phyloP scores from a whole-genome alignment of 2,888 invertebrate species.

The Drosophila pullipes region DNA sequence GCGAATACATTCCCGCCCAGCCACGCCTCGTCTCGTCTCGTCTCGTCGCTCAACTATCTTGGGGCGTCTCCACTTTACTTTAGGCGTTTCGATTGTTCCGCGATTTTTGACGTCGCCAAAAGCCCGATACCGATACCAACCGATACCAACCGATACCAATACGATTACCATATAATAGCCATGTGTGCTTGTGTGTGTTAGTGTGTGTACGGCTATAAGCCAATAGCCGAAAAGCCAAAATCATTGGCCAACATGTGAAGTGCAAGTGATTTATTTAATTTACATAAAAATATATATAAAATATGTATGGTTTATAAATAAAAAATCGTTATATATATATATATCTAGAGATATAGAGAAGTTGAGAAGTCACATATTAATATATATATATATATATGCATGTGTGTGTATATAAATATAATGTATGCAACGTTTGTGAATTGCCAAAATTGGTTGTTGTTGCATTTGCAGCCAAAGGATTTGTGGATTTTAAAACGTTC shows the following conservation, averaged over 20 bases:
- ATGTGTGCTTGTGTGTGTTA: slow-evolving; percentile 23
- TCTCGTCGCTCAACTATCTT: slow-evolving; percentile 7
- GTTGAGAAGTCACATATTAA: slow-evolving; percentile 14
- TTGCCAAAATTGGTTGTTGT: slow-evolving; percentile 80
- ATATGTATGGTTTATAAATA: not conserved
- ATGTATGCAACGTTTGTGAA: slow-evolving; percentile 78
- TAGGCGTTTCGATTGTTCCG: slow-evolving; percentile 40
- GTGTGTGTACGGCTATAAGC: slow-evolving; percentile 42
- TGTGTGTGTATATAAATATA: slow-evolving; percentile 54
- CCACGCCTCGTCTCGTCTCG: not conserved
- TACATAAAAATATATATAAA: slow-evolving; percentile 18
- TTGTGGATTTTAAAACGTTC: slow-evolving; percentile 78
- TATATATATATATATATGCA: slow-evolving; percentile 36
- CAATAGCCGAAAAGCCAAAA: slow-evolving; percentile 29
- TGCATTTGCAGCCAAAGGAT: slow-evolving; percentile 83
- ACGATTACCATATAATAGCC: slow-evolving; percentile 2
- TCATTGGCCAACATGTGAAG: slow-evolving; percentile 65
- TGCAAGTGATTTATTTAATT: slow-evolving; percentile 59
- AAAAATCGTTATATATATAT: slow-evolving; percentile 1
- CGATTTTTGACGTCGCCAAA: slow-evolving; percentile 49
- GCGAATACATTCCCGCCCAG: slow-evolving; percentile 6
- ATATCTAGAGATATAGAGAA: slow-evolving; percentile 18
- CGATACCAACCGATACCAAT: slow-evolving; percentile 34
- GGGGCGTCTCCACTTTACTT: slow-evolving; percentile 10
- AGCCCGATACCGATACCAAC: slow-evolving; percentile 18